These are phyloP conservation scores for Catharus ustulatus DNA, from an alignment of 2,797 vertebrate species.

Conservation along the genomic window DNA sequence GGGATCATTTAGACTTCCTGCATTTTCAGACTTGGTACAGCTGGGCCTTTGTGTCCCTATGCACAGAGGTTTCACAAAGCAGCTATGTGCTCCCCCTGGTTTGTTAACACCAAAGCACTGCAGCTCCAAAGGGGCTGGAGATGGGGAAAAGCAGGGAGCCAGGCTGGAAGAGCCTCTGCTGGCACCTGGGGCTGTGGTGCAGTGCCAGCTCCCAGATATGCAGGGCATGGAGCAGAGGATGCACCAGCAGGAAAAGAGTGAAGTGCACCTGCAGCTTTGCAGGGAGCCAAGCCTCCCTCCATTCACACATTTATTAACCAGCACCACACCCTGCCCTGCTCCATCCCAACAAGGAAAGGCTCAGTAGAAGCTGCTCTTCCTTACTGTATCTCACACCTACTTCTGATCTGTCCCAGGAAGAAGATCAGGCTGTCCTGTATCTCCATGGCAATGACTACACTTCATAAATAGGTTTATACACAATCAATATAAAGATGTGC, in stretches of 20 bases:
- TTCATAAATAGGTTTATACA: neutral
- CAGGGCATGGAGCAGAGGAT: no score
- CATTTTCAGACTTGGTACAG: neutral
- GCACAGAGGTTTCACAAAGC: neutral
- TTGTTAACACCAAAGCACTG: rapidly evolving
- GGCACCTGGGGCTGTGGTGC: rapidly evolving
- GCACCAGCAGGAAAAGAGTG: neutral
- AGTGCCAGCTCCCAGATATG: no score
- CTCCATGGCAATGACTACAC: neutral
- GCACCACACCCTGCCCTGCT: neutral
- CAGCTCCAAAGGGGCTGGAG: neutral
- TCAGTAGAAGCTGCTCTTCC: neutral
- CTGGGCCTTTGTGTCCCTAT: neutral
- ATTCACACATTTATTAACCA: neutral
- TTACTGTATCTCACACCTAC: neutral
- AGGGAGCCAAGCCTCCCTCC: neutral
- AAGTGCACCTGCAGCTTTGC: neutral
- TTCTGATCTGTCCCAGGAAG: neutral
- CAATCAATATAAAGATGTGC: neutral
- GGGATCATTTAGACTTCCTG: neutral
- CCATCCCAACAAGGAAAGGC: neutral
- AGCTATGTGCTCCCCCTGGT: rapidly evolving
- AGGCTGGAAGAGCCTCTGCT: neutral
- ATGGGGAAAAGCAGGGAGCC: neutral
- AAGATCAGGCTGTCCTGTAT: neutral